A percentile compares a stretch with the other conserved stretches of the same genome.
phyloP scores from a whole-genome alignment of 1,140 invertebrate species.

The Uloborus diversus region DNA sequence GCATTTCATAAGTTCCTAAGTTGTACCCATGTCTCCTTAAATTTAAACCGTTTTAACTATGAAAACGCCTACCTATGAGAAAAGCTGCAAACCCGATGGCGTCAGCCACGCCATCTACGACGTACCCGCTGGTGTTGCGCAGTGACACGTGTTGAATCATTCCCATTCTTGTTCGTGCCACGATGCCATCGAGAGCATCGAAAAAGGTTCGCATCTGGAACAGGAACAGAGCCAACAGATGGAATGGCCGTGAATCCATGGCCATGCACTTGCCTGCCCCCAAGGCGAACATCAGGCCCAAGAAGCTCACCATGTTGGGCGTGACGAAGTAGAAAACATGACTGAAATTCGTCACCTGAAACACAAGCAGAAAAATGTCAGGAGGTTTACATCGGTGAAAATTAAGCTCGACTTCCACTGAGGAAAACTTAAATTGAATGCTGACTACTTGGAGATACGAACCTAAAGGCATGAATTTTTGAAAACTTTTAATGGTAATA shows the following conservation, averaged over 20 bases:
- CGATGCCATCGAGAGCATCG: conserved; percentile 81
- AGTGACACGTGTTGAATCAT: conserved; percentile 70
- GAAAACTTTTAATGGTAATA: too few species aligned
- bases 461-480: too few species aligned
- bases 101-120: conserved; percentile 72
- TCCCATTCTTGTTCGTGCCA: conserved; percentile 71
- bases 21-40: too few species aligned
- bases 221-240: conserved; percentile 75
- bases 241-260: conserved; percentile 69
- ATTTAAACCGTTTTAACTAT: too few species aligned
- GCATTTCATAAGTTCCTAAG: too few species aligned
- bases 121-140: conserved; percentile 73
- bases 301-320: conserved; percentile 79
- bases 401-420: too few species aligned
- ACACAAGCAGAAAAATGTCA: too few species aligned
- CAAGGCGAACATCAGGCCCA: conserved; percentile 77
- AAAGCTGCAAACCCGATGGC: conserved; percentile 65
- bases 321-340: conserved; percentile 75
- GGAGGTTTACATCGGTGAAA: too few species aligned
- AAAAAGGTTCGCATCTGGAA: conserved; percentile 80
- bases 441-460: too few species aligned
- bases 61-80: conserved; percentile 61
- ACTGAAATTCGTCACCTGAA: conserved; percentile 67
- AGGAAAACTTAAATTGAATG: too few species aligned
- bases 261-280: conserved; percentile 75